Base-by-base conservation (phyloP, 2,797 vertebrate species). In the Xiphorhynchus erythropygius region DNA sequence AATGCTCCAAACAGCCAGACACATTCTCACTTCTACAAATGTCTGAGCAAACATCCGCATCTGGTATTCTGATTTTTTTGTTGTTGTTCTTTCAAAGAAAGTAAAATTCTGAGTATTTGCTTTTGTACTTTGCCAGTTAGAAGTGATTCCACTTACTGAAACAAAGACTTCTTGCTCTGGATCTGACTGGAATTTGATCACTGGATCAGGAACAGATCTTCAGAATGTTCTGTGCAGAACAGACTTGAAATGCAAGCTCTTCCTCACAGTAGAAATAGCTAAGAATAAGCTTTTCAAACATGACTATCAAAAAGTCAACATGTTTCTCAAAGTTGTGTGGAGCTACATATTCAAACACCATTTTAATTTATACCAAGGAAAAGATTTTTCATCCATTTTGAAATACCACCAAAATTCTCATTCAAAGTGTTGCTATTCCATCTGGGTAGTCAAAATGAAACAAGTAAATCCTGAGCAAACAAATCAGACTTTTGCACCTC, bases 1-100 rank as follows among this genome's bases (percentile, higher is more conserved):
- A 93, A 95, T 96, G 94, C 92, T 97, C 96, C 73, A 94, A 97
- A 97, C 95, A 96, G 97, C 94, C 95, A 97, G 97, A 97, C 96
- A 46, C 71, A 69, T 97, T 97, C 97, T 97, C 95, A 96, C 96
- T 97, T 97, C 77, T 95, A 90, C 97, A 97, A 97, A 97, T 97
- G 97, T 96, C 97, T 97, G 90, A 95, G 67, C 87, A 97, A 94
- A 95, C 94, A 97, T 94, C 96, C 92, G 89, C 96, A 53, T 97
- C 96, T 97, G 96, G 96, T 98, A 97, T 97, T 97, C 96, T 90
- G 95, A 96, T 85, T 87, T 97, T 59, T 59, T 65, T 83, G 50
- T 59, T 88, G 44, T 71, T 80, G 44, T 91, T 91, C 37, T 84
- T 87, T 84, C 86, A 82, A 96, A 91, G 63, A 96, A 97, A 96